phyloP scores from a whole-genome alignment of 2,888 invertebrate species.

The Gasteruption jaculator region DNA sequence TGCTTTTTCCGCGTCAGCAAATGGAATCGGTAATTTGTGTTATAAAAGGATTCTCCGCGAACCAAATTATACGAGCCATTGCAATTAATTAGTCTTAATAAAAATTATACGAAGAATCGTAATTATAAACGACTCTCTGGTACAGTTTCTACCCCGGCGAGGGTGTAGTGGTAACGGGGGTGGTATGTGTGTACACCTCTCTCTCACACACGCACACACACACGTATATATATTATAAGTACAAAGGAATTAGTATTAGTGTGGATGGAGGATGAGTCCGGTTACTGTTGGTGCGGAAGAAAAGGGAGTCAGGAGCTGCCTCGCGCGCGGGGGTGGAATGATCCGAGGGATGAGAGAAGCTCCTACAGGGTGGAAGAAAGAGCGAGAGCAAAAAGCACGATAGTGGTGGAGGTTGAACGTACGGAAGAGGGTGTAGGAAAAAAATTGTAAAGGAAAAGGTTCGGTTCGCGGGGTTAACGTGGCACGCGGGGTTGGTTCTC shows the following conservation, averaged over 20 bases:
- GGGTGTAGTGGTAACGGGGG: no score
- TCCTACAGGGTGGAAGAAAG: constrained; percentile 8
- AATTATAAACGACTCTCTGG: constrained; percentile 41
- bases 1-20: no score
- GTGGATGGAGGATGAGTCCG: constrained; percentile 27
- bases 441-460: not conserved
- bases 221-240: not conserved
- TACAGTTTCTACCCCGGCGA: constrained; percentile 9
- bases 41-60: constrained; percentile 16
- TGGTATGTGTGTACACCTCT: no score
- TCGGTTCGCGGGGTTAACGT: no score
- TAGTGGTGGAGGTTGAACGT: constrained; percentile 8
- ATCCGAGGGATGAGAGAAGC: constrained; percentile 10
- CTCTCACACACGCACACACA: no score
- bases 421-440: constrained; percentile 7
- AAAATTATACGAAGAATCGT: constrained; percentile 48
- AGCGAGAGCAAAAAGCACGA: constrained; percentile 13
- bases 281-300: constrained; percentile 39
- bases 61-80: constrained; percentile 45
- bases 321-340: constrained; percentile 16
- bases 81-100: constrained; percentile 51
- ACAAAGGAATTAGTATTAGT: constrained; percentile 1
- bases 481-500: no score
- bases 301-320: constrained; percentile 42
- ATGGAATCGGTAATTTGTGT: no score